Base-by-base conservation (phyloP, 1,140 invertebrate genomes). In the Megalonaias nervosa region DNA sequence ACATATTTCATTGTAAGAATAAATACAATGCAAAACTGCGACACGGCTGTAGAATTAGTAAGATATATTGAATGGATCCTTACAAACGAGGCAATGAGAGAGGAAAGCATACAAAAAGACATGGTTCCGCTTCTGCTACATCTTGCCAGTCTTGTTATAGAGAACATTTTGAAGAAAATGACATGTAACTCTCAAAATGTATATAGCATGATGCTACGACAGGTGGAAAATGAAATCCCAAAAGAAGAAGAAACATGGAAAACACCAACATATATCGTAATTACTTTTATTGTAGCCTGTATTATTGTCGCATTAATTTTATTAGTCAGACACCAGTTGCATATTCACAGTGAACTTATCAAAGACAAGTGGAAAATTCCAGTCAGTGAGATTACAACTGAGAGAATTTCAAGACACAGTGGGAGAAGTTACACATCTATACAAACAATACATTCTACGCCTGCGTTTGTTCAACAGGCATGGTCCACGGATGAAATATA, bases 41-140 rank as follows among this genome's bases (percentile, higher is more conserved):
- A 77, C 17, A 60, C 74, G 5, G 85, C 82, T 23, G 80, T 71
- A 31, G 88, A 89, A 70, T 68, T 89, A 6, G 72, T 87, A n/a
- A 71, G 87, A 55, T 89, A 81, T 68, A 73, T 89, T 17, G 69
- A 82, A 16, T 89, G 86, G 86, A 85, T 87, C 65, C 59, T 81
- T 21, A 72, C 19, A 13, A 61, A 69, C 1, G 61, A 77, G 9
- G 17, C 48, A 11, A 82, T 87, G 0, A 65, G 67, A 58, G 13
- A 68, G 5, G 74, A 74, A 9, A 75, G 79, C 15, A 71, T 61
- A 5, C 31, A 57, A 3, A 23, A 79, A 14, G 23, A 71, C 13
- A 84, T 88, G 75, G 82, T 81, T 13, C 80, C 87, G 0, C 48
- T 89, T 16, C 80, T 77, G 14, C 13, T 64, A 57, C 55, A 17